These are phyloP conservation scores for Heliconius hortense DNA, from an alignment of 2,888 invertebrate species.

Conservation along the genomic window DNA sequence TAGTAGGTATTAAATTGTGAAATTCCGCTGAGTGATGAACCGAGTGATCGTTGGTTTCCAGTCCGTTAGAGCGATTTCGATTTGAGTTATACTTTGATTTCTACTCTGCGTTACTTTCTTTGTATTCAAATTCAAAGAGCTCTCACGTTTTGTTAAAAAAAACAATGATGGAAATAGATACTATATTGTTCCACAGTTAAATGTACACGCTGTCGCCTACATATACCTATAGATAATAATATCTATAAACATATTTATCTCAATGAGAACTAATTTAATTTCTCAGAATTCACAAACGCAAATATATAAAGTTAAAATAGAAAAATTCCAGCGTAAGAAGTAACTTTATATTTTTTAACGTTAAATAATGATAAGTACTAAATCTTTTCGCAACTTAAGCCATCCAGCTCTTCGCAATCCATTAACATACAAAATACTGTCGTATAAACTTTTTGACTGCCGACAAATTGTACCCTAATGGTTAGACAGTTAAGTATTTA, in stretches of 20 bases:
- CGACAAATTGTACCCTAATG: constrained; percentile 30
- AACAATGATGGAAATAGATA: neutral
- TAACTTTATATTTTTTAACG: constrained; percentile 5
- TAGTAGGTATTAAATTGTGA: constrained; percentile 35
- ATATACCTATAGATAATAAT: no score
- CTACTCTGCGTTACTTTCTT: neutral
- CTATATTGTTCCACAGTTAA: neutral
- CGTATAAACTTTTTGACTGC: constrained; percentile 34
- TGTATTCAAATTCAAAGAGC: neutral
- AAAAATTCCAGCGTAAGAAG: neutral
- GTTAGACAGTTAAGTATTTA: constrained; percentile 32
- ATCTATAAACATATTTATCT: no score
- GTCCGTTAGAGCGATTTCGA: neutral
- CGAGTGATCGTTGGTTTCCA: constrained; percentile 17
- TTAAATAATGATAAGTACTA: constrained; percentile 12
- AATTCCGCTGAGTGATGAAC: constrained; percentile 16
- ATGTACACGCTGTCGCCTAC: no score
- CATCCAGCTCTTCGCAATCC: constrained; percentile 26
- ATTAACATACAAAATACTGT: constrained; percentile 34
- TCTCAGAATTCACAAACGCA: neutral
- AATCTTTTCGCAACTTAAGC: constrained; percentile 25
- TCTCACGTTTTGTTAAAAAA: neutral
- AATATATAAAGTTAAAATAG: neutral
- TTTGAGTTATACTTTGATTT: neutral
- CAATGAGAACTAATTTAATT: no score